phyloP scores from a whole-genome alignment of 2,888 invertebrate genomes.

The Helleia helle region DNA sequence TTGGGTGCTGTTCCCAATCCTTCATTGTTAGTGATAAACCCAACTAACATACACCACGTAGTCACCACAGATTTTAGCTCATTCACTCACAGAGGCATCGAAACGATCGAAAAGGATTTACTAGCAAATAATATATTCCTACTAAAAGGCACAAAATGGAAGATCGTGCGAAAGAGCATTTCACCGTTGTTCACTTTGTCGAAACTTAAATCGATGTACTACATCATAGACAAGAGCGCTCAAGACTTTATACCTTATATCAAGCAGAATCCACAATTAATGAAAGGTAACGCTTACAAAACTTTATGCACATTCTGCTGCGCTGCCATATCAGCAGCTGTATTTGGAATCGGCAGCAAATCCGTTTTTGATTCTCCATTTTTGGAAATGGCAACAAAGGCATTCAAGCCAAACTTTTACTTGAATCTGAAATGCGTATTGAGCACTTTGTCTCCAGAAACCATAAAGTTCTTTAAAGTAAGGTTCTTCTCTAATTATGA shows the following conservation, averaged over 20 bases:
- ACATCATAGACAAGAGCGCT: slow-evolving; percentile 30
- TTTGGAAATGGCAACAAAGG: slow-evolving; percentile 23
- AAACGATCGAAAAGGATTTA: slow-evolving; percentile 18
- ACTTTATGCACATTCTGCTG: slow-evolving; percentile 25
- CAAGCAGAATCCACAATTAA: slow-evolving; percentile 29
- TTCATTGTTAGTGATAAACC: slow-evolving; percentile 25
- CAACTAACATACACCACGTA: slow-evolving; percentile 27
- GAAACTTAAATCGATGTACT: slow-evolving; percentile 36
- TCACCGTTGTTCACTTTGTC: slow-evolving; percentile 33
- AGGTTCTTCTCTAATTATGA: slow-evolving; percentile 18
- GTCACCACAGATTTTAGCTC: slow-evolving; percentile 25
- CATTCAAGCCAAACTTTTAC: slow-evolving; percentile 15
- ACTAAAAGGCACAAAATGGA: slow-evolving; percentile 29
- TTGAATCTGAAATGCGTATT: slow-evolving; percentile 23
- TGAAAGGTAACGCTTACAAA: slow-evolving; percentile 23
- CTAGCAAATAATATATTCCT: slow-evolving; percentile 26
- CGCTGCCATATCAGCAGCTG: slow-evolving; percentile 33
- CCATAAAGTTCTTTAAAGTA: slow-evolving; percentile 24
- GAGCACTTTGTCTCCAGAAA: slow-evolving; percentile 13
- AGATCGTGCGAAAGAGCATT: slow-evolving; percentile 32
- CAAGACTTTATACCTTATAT: slow-evolving; percentile 28
- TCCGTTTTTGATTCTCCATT: slow-evolving; percentile 36
- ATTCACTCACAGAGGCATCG: slow-evolving; percentile 26
- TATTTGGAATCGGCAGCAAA: slow-evolving; percentile 39
- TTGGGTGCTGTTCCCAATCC: slow-evolving; percentile 28